Conservation (phyloP, 2,888 invertebrate species). For the Alitta virens region DNA sequence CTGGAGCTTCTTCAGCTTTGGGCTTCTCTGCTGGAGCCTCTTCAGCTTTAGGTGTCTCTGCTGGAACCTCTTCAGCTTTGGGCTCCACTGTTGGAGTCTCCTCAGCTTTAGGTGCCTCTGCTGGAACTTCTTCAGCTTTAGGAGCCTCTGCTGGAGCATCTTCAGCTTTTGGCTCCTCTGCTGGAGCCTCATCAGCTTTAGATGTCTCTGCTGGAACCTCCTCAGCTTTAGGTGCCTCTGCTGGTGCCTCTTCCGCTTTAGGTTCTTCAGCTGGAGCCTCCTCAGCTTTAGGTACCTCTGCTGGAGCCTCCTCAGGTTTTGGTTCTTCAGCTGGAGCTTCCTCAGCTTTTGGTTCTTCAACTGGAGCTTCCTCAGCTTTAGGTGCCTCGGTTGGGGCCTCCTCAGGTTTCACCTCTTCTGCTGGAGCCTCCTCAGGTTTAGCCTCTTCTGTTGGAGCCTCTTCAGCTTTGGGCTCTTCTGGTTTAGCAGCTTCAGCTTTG, state of each 20-base stretch:
- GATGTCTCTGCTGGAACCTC: no score
- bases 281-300: constrained; percentile 1
- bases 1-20: no score
- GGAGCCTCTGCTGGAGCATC: no score
- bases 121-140: no score
- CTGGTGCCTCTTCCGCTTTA: background rate
- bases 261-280: constrained; percentile 3
- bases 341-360: constrained; percentile 3
- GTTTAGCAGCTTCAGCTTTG: no score
- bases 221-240: constrained; percentile 1
- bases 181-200: no score
- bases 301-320: background rate
- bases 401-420: background rate
- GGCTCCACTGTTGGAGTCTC: no score
- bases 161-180: no score
- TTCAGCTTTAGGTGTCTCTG: no score
- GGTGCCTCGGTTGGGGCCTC: background rate
- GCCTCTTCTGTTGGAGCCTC: background rate
- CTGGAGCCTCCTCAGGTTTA: constrained; percentile 2
- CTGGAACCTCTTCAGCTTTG: no score
- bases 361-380: background rate
- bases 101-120: no score
- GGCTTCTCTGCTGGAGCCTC: no score
- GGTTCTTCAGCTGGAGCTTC: constrained; percentile 5
- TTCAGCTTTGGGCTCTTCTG: background rate